Evolutionary conservation across 2,888 invertebrate genomes (phyloP), one percentile per base, ranked within the genome.

Genomic region (Caenorhabditis auriculariae): DNA sequence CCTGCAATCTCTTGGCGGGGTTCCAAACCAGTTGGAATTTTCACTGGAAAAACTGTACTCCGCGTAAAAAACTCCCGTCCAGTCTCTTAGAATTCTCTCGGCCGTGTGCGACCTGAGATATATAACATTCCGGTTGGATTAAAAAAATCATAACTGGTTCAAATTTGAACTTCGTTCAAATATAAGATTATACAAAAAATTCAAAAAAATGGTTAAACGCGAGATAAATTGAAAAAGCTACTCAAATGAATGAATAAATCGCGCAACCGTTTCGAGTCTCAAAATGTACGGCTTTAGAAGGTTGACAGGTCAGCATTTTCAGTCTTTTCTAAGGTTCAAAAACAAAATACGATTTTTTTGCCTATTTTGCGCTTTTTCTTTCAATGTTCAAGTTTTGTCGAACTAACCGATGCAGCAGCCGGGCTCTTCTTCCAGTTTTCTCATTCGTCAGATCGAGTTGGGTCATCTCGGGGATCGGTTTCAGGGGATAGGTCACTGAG

Each of bases 391-490:
- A 0, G 7, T 24, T 19, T 39, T 26, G 28, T 49, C 12, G 24
- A 4, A 37, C 35, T 3, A n/a, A 59, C 60, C 63, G 28, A 37
- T 48, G 55, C n/a, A 63, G 35, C 23, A 63, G 39, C n/a, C 54
- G 26, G 12, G 63, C 63, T 19, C 60, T 27, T 23, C 46, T 63
- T 26, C 63, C 26, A n/a, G n/a, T n/a, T n/a, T 19, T 56, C 60
- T 9, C 51, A 27, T 52, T 54, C 45, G 57, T 70, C 48, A 61
- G 60, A 39, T 70, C 70, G 19, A 72, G 44, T 19, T 66, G 65
- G 0, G 72, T 65, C 72, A 72, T 68, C 49, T 72, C 72, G n/a
- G 66, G 68, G 53, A 72, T 72, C 24, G 72, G 68, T 19, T 61
- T 58, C 23, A 72, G 52, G 23, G 54, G 26, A 15, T 19, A 17